Conservation (phyloP, 2,797 vertebrate species). For the Poecilia gillii region DNA sequence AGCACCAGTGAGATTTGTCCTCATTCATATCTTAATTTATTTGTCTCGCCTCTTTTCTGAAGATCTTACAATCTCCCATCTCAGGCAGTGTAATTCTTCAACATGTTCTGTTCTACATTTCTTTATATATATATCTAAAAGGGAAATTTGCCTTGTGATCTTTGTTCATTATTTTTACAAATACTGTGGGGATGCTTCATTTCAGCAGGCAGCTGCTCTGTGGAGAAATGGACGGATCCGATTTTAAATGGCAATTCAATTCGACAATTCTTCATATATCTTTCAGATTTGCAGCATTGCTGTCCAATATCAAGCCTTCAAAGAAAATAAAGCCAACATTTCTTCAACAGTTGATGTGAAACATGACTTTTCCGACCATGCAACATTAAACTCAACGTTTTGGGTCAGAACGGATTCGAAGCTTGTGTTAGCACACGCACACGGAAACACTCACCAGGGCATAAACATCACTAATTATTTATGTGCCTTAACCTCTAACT, state of each 20-base stretch:
- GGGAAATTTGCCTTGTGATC: not conserved
- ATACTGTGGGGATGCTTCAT: not conserved
- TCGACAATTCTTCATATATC: not conserved
- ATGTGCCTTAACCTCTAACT: not conserved
- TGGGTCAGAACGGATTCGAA: not conserved
- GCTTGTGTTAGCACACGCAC: no score
- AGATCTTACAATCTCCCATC: conserved; percentile 12
- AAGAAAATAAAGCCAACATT: not conserved
- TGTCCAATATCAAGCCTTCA: not conserved
- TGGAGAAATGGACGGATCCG: not conserved
- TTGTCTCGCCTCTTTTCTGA: not conserved
- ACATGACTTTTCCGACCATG: not conserved
- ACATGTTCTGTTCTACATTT: not conserved
- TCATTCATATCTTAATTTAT: conserved; percentile 19
- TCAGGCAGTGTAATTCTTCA: not conserved
- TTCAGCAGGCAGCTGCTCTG: not conserved
- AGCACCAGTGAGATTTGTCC: conserved; percentile 24
- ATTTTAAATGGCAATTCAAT: not conserved
- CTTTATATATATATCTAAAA: not conserved
- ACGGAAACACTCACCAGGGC: not conserved
- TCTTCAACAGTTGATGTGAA: not conserved
- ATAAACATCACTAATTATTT: not conserved
- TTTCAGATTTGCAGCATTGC: not conserved
- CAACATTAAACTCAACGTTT: not conserved
- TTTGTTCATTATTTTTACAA: not conserved